A percentile compares a stretch with the other conserved stretches of the same genome.
Conservation (phyloP, 2,888 invertebrate genomes). For the Epinotia demarniana region DNA sequence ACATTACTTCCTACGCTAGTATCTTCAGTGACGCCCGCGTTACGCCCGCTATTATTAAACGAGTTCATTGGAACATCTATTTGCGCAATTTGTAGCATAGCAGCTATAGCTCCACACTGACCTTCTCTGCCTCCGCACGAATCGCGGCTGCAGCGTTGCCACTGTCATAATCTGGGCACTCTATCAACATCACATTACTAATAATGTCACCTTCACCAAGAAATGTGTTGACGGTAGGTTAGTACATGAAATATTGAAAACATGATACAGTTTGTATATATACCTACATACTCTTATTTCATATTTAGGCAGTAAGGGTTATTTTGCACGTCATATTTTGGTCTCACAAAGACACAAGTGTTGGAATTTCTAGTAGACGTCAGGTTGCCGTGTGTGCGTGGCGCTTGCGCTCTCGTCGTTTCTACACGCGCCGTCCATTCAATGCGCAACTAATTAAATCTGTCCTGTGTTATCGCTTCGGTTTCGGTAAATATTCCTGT, state of each 20-base stretch:
- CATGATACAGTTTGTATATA: constrained; percentile 9
- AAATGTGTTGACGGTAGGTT: constrained; percentile 3
- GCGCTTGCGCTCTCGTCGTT: constrained; percentile 75
- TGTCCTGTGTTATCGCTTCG: constrained; percentile 63
- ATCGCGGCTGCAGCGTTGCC: constrained; percentile 47
- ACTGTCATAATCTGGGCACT: constrained; percentile 36
- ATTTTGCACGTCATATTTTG: constrained; percentile 58
- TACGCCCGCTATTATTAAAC: constrained; percentile 82
- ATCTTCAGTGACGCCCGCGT: constrained; percentile 75
- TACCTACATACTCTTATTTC: constrained; percentile 21
- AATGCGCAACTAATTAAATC: constrained; percentile 72
- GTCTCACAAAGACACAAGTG: constrained; percentile 57
- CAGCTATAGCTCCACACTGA: constrained; percentile 77
- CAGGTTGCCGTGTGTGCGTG: constrained; percentile 67
- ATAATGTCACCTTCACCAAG: constrained; percentile 24
- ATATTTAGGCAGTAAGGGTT: constrained; percentile 18
- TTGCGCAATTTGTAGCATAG: constrained; percentile 82
- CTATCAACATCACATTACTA: constrained; percentile 25
- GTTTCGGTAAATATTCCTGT: constrained; percentile 74
- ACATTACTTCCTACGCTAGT: constrained; percentile 46
- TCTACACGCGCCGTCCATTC: constrained; percentile 75
- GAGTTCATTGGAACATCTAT: constrained; percentile 85
- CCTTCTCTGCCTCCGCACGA: constrained; percentile 68
- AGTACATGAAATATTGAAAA: constrained; percentile 15
- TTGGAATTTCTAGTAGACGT: constrained; percentile 59